Evolutionary conservation across 1,140 invertebrate species (phyloP).

Genomic region (Sesamia nonagrioides): DNA sequence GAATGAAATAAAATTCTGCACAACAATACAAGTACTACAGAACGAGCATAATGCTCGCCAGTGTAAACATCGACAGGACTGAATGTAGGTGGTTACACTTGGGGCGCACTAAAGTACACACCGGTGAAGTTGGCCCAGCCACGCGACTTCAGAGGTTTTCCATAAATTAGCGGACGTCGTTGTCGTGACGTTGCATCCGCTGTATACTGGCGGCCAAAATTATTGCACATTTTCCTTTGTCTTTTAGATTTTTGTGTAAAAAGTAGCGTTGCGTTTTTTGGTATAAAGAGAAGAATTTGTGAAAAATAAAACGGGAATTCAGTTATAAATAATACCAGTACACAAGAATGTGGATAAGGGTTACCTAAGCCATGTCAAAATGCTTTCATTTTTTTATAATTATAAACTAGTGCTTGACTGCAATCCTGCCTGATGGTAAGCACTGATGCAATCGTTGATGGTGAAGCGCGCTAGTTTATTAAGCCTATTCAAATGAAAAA

Average conservation of each 20-base stretch:
- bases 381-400: too few species aligned
- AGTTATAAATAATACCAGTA: too few species aligned
- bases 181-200: conserved; percentile 61
- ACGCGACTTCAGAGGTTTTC: conserved; percentile 70
- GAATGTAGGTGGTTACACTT: conserved; percentile 38
- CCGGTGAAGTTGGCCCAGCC: conserved; percentile 33
- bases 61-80: conserved; percentile 25
- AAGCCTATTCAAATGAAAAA: too few species aligned
- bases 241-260: neutral
- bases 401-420: too few species aligned
- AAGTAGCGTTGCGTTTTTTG: neutral
- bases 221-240: conserved; percentile 9
- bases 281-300: too few species aligned
- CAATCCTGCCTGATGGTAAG: too few species aligned
- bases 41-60: neutral
- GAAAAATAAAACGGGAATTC: too few species aligned
- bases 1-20: neutral
- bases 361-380: too few species aligned
- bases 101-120: conserved; percentile 35
- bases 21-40: neutral
- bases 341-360: too few species aligned
- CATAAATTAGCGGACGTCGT: conserved; percentile 76
- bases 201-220: conserved; percentile 58
- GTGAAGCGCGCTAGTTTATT: too few species aligned
- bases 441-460: too few species aligned